These are phyloP conservation scores for Phengaris alcon DNA, from an alignment of 2,888 invertebrate genomes.

Conservation along the genomic window DNA sequence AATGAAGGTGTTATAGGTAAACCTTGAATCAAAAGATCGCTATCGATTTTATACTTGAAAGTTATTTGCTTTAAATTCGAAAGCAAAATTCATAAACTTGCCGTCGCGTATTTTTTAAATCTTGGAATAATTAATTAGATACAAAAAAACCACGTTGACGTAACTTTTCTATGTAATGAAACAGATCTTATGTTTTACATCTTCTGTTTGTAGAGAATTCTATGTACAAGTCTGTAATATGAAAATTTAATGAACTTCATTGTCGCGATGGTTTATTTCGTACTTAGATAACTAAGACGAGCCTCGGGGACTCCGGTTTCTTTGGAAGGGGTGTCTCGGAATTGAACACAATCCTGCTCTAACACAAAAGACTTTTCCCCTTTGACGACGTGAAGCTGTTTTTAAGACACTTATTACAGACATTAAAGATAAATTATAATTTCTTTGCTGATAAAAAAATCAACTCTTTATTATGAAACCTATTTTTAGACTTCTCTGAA, in stretches of 20 bases:
- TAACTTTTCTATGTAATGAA: background rate
- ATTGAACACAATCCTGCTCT: constrained; percentile 45
- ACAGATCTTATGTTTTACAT: background rate
- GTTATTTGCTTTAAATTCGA: no score
- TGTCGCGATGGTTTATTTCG: constrained; percentile 30
- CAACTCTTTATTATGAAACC: background rate
- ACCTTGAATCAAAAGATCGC: no score
- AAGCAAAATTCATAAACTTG: no score
- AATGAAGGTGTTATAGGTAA: no score
- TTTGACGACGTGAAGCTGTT: constrained; percentile 45
- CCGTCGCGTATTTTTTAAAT: no score
- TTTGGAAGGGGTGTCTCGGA: constrained; percentile 42
- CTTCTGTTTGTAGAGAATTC: constrained; percentile 18
- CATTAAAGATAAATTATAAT: constrained; percentile 36
- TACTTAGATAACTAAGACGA: constrained; percentile 40
- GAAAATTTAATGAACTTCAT: constrained; percentile 36
- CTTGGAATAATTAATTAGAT: no score
- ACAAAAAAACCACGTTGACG: background rate
- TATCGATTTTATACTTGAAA: no score
- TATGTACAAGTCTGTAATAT: constrained; percentile 34
- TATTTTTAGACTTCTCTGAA: constrained; percentile 1
- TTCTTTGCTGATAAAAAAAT: constrained; percentile 35
- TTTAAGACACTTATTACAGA: constrained; percentile 45
- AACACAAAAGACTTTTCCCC: constrained; percentile 45
- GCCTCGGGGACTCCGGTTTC: constrained; percentile 41